Conservation (phyloP, 2,888 invertebrate genomes). For the Dysmachus trigonus region DNA sequence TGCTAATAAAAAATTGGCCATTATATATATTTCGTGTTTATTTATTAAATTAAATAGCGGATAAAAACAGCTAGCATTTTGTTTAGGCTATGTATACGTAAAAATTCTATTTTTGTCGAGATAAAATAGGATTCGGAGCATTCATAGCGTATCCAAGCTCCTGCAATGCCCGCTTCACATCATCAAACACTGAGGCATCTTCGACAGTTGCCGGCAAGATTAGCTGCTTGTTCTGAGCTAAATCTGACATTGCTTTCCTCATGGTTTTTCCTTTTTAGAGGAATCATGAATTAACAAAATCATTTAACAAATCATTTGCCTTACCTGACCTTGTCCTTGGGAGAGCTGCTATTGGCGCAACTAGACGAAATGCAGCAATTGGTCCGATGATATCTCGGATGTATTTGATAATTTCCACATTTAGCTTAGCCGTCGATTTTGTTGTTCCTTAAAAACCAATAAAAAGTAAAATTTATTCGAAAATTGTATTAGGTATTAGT, state of each 20-base stretch:
- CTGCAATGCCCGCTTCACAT: slow-evolving; percentile 79
- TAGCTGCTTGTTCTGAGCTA: slow-evolving; percentile 82
- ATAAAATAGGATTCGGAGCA: slow-evolving; percentile 71
- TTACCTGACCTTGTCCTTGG: slow-evolving; percentile 91
- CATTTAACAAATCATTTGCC: slow-evolving; percentile 45
- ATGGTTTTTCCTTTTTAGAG: slow-evolving; percentile 65
- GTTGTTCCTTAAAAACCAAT: slow-evolving; percentile 44
- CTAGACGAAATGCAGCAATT: slow-evolving; percentile 86
- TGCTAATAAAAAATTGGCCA: not conserved
- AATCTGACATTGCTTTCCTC: slow-evolving; percentile 83
- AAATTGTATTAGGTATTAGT: not conserved
- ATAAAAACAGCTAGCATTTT: not conserved
- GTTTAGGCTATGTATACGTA: not conserved
- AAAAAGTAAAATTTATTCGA: not conserved
- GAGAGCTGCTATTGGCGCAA: slow-evolving; percentile 79
- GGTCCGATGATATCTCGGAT: slow-evolving; percentile 68
- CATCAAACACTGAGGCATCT: slow-evolving; percentile 82
- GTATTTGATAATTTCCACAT: slow-evolving; percentile 61
- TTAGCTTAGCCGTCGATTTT: slow-evolving; percentile 57
- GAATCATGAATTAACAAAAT: not conserved
- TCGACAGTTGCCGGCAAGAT: slow-evolving; percentile 88
- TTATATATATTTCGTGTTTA: not conserved
- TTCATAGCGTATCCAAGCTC: slow-evolving; percentile 78
- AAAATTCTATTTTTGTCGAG: slow-evolving; percentile 47
- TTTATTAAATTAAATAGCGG: not conserved